Conservation (phyloP, 2,113 vertebrate species). For the Thamnaconus septentrionalis region DNA sequence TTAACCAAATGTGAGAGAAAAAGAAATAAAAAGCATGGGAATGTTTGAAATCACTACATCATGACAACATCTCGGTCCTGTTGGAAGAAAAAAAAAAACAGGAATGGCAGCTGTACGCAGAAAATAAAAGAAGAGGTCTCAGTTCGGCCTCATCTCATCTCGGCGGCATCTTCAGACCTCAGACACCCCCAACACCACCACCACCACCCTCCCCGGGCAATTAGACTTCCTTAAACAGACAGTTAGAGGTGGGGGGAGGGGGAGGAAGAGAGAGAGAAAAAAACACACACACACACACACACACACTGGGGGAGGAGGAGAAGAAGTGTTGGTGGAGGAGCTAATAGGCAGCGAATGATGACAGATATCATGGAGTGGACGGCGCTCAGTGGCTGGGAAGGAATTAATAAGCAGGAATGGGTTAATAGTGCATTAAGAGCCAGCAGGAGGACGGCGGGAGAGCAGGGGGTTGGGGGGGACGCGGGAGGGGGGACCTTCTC, state of each 20-base stretch:
- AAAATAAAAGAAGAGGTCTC: constrained; percentile 26
- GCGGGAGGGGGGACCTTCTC: constrained; percentile 83
- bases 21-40: too few relatives aligned
- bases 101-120: constrained; percentile 22
- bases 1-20: too few relatives aligned
- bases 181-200: constrained; percentile 13
- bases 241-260: constrained; percentile 31
- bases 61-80: too few relatives aligned
- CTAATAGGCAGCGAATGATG: constrained; percentile 83
- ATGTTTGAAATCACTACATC: too few relatives aligned
- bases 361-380: constrained; percentile 86
- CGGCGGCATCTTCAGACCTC: constrained; percentile 44
- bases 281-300: constrained; percentile 1
- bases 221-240: constrained; percentile 64
- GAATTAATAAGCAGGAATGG: constrained; percentile 99
- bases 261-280: constrained; percentile 35
- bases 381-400: constrained; percentile 89
- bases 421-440: constrained; percentile 99
- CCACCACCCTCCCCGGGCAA: constrained; percentile 16
- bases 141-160: constrained; percentile 24
- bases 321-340: constrained; percentile 70
- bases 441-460: constrained; percentile 94
- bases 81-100: background rate
- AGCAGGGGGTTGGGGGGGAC: constrained; percentile 63
- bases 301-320: constrained; percentile 14